These are phyloP conservation scores for Lasioglossum figueresi DNA, from an alignment of 2,888 invertebrate species.

Conservation along the genomic window DNA sequence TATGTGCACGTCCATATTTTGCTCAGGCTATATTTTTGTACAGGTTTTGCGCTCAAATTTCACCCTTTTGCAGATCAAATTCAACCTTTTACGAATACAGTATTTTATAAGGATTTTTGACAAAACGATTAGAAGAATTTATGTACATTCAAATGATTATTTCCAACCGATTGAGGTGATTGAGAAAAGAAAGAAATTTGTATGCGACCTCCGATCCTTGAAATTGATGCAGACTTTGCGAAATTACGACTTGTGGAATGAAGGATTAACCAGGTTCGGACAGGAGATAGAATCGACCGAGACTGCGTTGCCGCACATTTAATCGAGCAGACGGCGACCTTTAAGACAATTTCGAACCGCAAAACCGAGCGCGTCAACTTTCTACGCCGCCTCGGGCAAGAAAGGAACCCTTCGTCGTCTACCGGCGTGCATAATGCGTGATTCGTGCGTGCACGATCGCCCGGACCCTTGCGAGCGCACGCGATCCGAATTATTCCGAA, in stretches of 20 bases:
- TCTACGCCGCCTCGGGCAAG: slow-evolving; percentile 52
- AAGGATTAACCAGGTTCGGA: background rate
- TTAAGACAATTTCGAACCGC: slow-evolving; percentile 53
- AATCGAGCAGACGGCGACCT: slow-evolving; percentile 46
- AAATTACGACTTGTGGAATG: no score
- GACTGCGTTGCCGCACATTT: background rate
- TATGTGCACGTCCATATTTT: background rate
- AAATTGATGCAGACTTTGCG: no score
- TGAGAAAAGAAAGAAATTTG: no score
- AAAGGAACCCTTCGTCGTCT: slow-evolving; percentile 34
- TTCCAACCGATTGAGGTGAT: no score
- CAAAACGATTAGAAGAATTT: no score
- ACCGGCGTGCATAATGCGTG: slow-evolving; percentile 22
- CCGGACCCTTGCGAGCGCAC: background rate
- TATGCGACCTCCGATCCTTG: no score
- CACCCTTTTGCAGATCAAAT: no score
- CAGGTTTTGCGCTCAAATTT: no score
- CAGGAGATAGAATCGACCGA: background rate
- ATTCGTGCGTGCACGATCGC: slow-evolving; percentile 9
- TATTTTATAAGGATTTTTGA: no score
- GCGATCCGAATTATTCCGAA: no score
- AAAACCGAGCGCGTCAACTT: slow-evolving; percentile 46
- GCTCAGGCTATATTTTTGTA: background rate
- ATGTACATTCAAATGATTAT: no score
- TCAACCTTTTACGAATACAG: no score